These are phyloP conservation scores for Yoshiicerus persimilis DNA, from an alignment of 1,140 invertebrate genomes.

Conservation along the genomic window DNA sequence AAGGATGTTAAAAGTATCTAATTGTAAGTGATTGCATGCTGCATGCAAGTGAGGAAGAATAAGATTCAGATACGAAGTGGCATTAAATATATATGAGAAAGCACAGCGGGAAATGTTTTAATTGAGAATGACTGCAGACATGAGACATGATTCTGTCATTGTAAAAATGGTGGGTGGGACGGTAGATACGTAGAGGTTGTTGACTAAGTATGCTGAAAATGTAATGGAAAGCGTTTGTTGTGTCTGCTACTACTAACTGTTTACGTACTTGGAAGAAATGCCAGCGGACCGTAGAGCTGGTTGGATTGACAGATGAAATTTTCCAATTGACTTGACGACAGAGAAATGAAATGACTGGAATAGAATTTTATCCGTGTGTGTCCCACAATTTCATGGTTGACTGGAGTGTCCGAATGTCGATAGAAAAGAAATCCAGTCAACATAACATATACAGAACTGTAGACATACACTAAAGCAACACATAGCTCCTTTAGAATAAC, in stretches of 20 bases:
- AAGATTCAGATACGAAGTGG: not conserved
- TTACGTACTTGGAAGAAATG: not conserved
- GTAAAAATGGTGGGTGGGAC: not conserved
- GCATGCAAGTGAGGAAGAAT: not conserved
- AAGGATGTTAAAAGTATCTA: not conserved
- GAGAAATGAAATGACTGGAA: not conserved
- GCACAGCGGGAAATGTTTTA: not conserved
- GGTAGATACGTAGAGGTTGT: not conserved
- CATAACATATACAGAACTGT: no score
- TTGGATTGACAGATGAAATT: slow-evolving; percentile 3
- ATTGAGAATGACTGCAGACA: not conserved
- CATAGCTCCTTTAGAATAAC: no score
- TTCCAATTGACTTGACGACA: not conserved
- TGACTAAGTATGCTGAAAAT: not conserved
- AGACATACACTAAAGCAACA: no score
- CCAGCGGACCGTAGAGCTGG: not conserved
- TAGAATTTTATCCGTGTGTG: not conserved
- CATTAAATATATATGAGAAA: not conserved
- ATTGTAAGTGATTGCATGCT: slow-evolving; percentile 4
- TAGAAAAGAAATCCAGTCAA: not conserved
- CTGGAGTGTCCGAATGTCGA: not conserved
- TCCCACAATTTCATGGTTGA: slow-evolving; percentile 3
- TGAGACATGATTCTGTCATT: not conserved
- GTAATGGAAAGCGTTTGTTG: not conserved
- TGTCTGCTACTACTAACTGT: not conserved